A percentile compares a stretch with the other conserved stretches of the same genome.
Conservation (phyloP, 2,113 vertebrate species). For the Poeciliopsis occidentalis region DNA sequence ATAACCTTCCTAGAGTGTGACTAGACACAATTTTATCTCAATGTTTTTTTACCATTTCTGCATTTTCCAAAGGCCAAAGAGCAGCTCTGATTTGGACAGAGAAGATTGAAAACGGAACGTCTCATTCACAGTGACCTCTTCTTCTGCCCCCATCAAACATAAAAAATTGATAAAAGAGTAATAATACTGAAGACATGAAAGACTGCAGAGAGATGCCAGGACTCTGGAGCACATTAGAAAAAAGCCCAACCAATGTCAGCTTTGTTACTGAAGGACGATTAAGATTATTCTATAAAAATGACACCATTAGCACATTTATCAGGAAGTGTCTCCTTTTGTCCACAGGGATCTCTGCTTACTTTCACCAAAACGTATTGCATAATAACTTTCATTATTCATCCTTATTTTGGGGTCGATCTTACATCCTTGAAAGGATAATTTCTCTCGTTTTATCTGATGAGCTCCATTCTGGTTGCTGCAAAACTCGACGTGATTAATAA, state of each 20-base stretch:
- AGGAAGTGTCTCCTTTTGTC: slow-evolving; percentile 6
- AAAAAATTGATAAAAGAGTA: slow-evolving; percentile 45
- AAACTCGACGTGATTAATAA: slow-evolving; percentile 2
- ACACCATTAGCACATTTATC: slow-evolving; percentile 36
- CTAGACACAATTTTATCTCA: neutral
- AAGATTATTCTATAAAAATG: slow-evolving; percentile 34
- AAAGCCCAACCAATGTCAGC: slow-evolving; percentile 38
- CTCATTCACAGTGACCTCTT: slow-evolving; percentile 24
- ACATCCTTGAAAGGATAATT: slow-evolving; percentile 26
- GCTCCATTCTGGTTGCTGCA: neutral
- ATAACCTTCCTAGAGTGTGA: neutral
- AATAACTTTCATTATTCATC: slow-evolving; percentile 35
- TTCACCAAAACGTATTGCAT: slow-evolving; percentile 1
- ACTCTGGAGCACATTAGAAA: slow-evolving; percentile 20
- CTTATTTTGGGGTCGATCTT: slow-evolving; percentile 21
- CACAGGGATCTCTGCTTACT: slow-evolving; percentile 10
- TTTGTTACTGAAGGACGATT: slow-evolving; percentile 52
- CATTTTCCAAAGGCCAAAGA: slow-evolving; percentile 41
- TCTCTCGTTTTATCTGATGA: slow-evolving; percentile 20
- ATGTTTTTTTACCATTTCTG: neutral
- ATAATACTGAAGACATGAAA: slow-evolving; percentile 44
- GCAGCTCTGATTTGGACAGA: slow-evolving; percentile 24
- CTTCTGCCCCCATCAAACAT: slow-evolving; percentile 42
- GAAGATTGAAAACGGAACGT: slow-evolving; percentile 45
- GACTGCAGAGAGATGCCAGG: slow-evolving; percentile 37